These are phyloP conservation scores for Drosophila barbarae DNA, from an alignment of 2,888 invertebrate species.

Conservation along the genomic window DNA sequence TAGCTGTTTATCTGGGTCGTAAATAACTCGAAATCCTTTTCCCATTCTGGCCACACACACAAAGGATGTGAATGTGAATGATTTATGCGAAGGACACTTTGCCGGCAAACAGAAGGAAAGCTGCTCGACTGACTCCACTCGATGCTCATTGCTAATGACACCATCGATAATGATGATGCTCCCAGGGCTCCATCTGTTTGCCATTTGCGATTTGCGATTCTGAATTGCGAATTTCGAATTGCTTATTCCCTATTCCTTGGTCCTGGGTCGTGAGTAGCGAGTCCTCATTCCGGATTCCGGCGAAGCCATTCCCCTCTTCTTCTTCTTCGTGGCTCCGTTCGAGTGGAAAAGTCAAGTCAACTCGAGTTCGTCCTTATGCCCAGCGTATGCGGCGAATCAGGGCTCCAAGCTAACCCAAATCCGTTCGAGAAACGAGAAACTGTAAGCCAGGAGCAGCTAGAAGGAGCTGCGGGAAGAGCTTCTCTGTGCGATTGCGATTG, in stretches of 20 bases:
- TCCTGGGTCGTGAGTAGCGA: not conserved
- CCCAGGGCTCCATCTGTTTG: constrained; percentile 18
- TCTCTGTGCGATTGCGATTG: constrained; percentile 13
- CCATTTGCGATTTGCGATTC: constrained; percentile 29
- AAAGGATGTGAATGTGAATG: constrained; percentile 9
- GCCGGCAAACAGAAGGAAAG: constrained; percentile 5
- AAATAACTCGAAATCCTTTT: not conserved
- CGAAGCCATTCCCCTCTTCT: constrained; percentile 11
- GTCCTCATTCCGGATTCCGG: constrained; percentile 10
- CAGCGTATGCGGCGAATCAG: constrained; percentile 57
- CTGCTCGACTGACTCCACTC: constrained; percentile 30
- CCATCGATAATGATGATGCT: constrained; percentile 65
- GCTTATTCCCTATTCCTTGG: not conserved
- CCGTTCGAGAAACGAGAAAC: constrained; percentile 15
- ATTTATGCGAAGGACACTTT: constrained; percentile 23
- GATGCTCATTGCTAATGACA: constrained; percentile 62
- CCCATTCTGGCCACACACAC: not conserved
- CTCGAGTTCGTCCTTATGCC: constrained; percentile 37
- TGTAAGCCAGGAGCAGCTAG: constrained; percentile 1
- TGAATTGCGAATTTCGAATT: not conserved
- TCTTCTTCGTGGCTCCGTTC: constrained; percentile 30
- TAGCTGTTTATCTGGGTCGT: not conserved
- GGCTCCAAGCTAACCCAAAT: constrained; percentile 22
- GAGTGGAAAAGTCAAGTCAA: constrained; percentile 67
- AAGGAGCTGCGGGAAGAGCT: not conserved